phyloP scores from a whole-genome alignment of 2,888 invertebrate species.

The Cancer borealis region DNA sequence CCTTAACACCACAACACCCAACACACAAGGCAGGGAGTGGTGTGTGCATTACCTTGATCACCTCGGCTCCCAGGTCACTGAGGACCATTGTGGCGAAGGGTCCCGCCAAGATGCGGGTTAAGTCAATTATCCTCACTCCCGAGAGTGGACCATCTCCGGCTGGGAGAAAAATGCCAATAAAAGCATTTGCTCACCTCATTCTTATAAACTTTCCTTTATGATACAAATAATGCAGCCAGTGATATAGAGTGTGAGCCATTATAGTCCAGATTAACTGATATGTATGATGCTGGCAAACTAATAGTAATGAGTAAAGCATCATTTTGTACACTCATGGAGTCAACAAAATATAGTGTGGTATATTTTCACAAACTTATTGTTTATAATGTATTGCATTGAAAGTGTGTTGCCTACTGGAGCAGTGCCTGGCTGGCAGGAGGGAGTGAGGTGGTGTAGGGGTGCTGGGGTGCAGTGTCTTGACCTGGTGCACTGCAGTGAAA shows the following conservation, averaged over 20 bases:
- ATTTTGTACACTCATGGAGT: too few relatives aligned
- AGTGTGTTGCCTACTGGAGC: background rate
- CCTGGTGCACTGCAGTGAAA: background rate
- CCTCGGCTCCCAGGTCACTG: conserved; percentile 84
- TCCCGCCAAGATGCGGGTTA: conserved; percentile 81
- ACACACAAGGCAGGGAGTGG: too few relatives aligned
- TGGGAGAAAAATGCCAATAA: conserved; percentile 37
- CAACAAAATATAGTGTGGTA: background rate
- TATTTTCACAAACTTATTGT: background rate
- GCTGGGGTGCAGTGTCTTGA: background rate
- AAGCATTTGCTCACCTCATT: background rate
- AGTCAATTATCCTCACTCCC: conserved; percentile 77
- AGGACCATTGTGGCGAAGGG: conserved; percentile 82
- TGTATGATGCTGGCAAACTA: too few relatives aligned
- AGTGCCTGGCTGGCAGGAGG: background rate
- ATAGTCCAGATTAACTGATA: too few relatives aligned
- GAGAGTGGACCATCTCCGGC: conserved; percentile 72
- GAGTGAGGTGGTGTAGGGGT: background rate
- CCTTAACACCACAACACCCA: background rate
- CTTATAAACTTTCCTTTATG: background rate
- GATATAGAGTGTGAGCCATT: background rate
- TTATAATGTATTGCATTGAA: background rate
- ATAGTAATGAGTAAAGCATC: too few relatives aligned
- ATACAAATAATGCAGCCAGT: too few relatives aligned
- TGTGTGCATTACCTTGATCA: conserved; percentile 87